Conservation (phyloP, 2,797 vertebrate genomes). For the Alcedo atthis region DNA sequence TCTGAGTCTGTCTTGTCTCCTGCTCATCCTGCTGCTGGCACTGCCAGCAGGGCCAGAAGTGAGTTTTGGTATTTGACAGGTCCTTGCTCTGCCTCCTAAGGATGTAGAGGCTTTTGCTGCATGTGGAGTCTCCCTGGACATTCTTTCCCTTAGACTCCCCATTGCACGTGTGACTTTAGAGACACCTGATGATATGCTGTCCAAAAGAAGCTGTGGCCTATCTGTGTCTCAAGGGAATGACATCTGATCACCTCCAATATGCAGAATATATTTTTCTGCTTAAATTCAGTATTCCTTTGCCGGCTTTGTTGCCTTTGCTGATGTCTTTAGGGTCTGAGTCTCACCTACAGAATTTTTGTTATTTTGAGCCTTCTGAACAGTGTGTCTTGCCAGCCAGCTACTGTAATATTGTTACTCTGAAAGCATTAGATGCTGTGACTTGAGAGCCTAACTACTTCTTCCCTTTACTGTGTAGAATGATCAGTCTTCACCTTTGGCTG, state of each 20-base stretch:
- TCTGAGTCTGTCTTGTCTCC: background rate
- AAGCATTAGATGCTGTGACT: slow-evolving; percentile 85
- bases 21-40: background rate
- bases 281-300: background rate
- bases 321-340: background rate
- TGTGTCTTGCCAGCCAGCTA: slow-evolving; percentile 86
- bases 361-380: slow-evolving; percentile 84
- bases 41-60: background rate
- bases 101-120: background rate
- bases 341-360: slow-evolving; percentile 42
- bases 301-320: background rate
- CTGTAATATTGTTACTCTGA: slow-evolving; percentile 87
- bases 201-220: background rate
- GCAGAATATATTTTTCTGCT: background rate
- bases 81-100: background rate
- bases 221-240: background rate
- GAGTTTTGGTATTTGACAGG: background rate
- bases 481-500: slow-evolving; percentile 86
- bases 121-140: background rate
- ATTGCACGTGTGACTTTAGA: background rate
- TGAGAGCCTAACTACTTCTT: slow-evolving; percentile 90
- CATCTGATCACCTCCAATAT: background rate
- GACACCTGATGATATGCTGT: background rate
- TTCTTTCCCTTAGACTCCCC: background rate
- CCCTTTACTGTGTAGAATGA: slow-evolving; percentile 85